Evolutionary conservation across 2,888 invertebrate genomes (phyloP), one percentile per base, ranked within the genome.

Genomic region (Meganola albula): DNA sequence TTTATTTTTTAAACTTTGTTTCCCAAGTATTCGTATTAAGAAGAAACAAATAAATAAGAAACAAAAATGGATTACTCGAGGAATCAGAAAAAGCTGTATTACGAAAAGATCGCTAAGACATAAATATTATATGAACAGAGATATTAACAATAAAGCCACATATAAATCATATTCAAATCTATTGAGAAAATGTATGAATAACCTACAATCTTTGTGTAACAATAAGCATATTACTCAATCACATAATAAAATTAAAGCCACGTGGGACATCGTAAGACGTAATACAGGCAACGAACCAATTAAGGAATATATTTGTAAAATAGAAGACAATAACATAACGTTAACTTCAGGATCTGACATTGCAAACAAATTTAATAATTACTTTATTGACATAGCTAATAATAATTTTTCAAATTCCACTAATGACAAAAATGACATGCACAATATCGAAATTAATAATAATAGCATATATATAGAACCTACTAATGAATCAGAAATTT

Each of bases 1-100:
- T n/a, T 11, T 31, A 9, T 31, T 24, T 9, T 31, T 12, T 24
- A 11, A 31, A 4, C 24, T 31, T 2, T 24, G 30, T 14, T 31
- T 31, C 9, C 30, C 30, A 4, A 11, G n/a, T n/a, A n/a, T n/a
- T n/a, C n/a, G n/a, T n/a, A n/a, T n/a, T n/a, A n/a, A n/a, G n/a
- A 3, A 3, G 11, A 11, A 4, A 31, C 24, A 18, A 11, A 8
- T 11, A 29, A 10, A 31, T 12, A 24, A 2, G 24, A 31, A 8
- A n/a, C 9, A 11, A 18, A 28, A 28, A 13, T 22, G 28, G 22
- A 22, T 28, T 22, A 9, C 22, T 6, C 21, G 21, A 1, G 28
- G 28, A 2, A n/a, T 28, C 8, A 22, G 21, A 22, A 28, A 10
- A 12, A 13, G 22, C 13, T 21, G 12, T 3, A 28, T 22, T 22